A percentile compares a stretch with the other conserved stretches of the same genome.
Evolutionary conservation across 92 coral and sea anemone genomes (phyloP).

Genomic region (Chrysogorgia sp.): DNA sequence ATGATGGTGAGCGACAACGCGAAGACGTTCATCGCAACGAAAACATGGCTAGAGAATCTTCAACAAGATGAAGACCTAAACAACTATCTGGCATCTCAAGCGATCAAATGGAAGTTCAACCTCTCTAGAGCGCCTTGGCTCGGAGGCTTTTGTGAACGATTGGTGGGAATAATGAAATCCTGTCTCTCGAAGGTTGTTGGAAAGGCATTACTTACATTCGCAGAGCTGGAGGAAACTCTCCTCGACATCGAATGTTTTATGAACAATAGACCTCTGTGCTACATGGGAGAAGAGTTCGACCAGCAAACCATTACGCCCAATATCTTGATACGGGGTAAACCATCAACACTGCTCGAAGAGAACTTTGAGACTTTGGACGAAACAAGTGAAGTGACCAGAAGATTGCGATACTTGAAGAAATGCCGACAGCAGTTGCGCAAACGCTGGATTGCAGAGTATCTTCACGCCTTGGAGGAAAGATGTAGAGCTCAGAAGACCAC

Average conservation of each 20-base stretch:
- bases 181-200: conserved; percentile 25
- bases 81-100: conserved; percentile 31
- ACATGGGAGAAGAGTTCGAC: conserved; percentile 4
- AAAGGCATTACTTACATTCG: neutral
- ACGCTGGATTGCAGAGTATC: no score
- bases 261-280: conserved; percentile 13
- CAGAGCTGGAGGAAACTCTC: conserved; percentile 7
- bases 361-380: no score
- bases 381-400: no score
- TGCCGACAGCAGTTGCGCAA: no score
- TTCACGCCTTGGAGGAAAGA: no score
- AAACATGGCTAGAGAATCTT: conserved; percentile 45
- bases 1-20: conserved; percentile 45
- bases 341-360: no score
- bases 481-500: no score
- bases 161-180: conserved; percentile 45
- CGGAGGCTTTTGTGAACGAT: conserved; percentile 46
- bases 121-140: conserved; percentile 47
- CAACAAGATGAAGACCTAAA: conserved; percentile 20
- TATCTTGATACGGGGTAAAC: neutral
- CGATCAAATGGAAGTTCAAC: conserved; percentile 53
- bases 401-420: no score
- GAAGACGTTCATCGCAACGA: conserved; percentile 35
- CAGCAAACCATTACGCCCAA: neutral
- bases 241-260: conserved; percentile 16